Conservation (phyloP, 1,140 invertebrate species). For the Macrostomum lignano region DNA sequence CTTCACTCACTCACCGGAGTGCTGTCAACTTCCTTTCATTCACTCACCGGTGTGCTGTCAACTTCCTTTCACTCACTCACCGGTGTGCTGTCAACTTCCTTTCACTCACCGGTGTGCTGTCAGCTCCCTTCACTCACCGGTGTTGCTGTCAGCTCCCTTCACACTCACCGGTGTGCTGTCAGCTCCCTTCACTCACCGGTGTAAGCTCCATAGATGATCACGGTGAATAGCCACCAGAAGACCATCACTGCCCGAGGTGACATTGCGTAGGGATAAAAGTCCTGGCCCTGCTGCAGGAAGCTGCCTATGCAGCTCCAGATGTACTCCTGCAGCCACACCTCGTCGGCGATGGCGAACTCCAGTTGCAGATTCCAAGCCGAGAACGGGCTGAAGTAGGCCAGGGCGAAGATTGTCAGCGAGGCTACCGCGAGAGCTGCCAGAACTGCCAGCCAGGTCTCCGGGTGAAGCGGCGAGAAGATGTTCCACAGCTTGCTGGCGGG, state of each 20-base stretch:
- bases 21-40: too few relatives aligned
- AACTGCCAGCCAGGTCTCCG: not conserved
- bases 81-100: too few relatives aligned
- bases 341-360: not conserved
- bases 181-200: too few relatives aligned
- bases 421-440: not conserved
- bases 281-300: constrained; percentile 1
- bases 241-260: not conserved
- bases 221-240: constrained; percentile 2
- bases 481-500: not conserved
- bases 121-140: too few relatives aligned
- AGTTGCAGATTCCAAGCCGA: constrained; percentile 2
- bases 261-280: constrained; percentile 3
- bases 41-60: too few relatives aligned
- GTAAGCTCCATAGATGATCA: not conserved
- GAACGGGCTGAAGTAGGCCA: constrained; percentile 1
- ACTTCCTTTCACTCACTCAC: too few relatives aligned
- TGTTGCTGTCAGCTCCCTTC: too few relatives aligned
- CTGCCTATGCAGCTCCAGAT: not conserved
- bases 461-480: not conserved
- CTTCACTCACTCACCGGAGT: too few relatives aligned
- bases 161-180: too few relatives aligned
- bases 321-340: not conserved
- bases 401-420: not conserved
- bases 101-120: too few relatives aligned